Evolutionary conservation across 2,888 invertebrate species (phyloP).

Genomic region (Pseudanteris insignis): DNA sequence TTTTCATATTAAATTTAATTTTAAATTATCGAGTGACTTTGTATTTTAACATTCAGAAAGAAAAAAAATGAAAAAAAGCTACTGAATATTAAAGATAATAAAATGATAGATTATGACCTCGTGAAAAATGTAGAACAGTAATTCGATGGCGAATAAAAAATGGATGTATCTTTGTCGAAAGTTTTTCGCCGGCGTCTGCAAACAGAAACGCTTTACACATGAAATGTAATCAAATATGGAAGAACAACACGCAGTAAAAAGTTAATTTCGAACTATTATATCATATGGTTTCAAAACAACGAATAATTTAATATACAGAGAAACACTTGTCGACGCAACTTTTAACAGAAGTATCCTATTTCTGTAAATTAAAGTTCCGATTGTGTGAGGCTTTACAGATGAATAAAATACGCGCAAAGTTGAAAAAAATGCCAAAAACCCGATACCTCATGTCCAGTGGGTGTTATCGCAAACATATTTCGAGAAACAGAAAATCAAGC

Average conservation of each 20-base stretch:
- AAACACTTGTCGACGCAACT: constrained; percentile 15
- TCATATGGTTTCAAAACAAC: constrained; percentile 40
- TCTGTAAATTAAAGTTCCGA: constrained; percentile 24
- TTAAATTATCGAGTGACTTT: no score
- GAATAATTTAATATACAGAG: constrained; percentile 38
- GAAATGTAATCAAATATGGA: constrained; percentile 32
- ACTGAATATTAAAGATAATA: no score
- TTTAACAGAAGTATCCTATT: constrained; percentile 37
- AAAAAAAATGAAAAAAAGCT: neutral
- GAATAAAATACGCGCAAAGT: constrained; percentile 14
- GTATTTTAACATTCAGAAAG: no score
- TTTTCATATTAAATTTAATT: no score
- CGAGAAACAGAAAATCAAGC: no score
- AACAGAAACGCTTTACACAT: constrained; percentile 21
- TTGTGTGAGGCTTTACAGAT: constrained; percentile 20
- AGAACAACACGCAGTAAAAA: constrained; percentile 35
- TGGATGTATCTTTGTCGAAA: constrained; percentile 7
- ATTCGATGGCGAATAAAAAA: neutral
- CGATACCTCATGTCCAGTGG: no score
- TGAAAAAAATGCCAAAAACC: no score
- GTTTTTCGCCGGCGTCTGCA: neutral
- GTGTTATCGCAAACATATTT: no score
- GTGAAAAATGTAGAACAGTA: no score
- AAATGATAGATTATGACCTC: neutral
- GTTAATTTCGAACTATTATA: constrained; percentile 36